Evolutionary conservation across 1,140 invertebrate genomes (phyloP).

Genomic region (Ctenoplectra terminalis): DNA sequence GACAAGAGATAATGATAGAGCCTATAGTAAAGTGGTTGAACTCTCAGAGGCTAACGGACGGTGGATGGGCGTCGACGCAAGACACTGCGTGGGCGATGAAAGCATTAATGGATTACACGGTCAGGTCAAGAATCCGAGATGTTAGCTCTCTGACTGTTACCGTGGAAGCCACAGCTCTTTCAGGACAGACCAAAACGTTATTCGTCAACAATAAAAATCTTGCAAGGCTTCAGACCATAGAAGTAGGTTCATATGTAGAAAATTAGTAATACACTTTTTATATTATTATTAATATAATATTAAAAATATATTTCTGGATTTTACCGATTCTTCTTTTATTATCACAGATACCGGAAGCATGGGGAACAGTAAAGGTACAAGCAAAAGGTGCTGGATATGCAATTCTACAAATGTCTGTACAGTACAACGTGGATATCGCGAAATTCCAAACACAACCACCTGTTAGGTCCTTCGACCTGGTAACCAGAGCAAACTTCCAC

Average conservation of each 20-base stretch:
- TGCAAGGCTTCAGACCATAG: slow-evolving; percentile 89
- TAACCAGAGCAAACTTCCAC: slow-evolving; percentile 88
- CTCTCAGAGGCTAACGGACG: slow-evolving; percentile 94
- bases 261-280: too few species aligned
- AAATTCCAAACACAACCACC: slow-evolving; percentile 94
- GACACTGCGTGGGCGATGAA: slow-evolving; percentile 95
- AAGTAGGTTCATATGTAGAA: slow-evolving; percentile 81
- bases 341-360: slow-evolving; percentile 92
- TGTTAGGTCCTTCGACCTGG: slow-evolving; percentile 89
- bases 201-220: slow-evolving; percentile 90
- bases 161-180: slow-evolving; percentile 93
- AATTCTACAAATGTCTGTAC: slow-evolving; percentile 95
- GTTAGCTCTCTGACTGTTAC: slow-evolving; percentile 92
- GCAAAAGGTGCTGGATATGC: slow-evolving; percentile 96
- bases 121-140: slow-evolving; percentile 91
- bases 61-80: slow-evolving; percentile 97
- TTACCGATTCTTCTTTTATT: slow-evolving; percentile 24
- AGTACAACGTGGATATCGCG: slow-evolving; percentile 96
- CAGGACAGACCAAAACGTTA: slow-evolving; percentile 86
- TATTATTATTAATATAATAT: too few species aligned
- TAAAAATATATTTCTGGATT: not conserved
- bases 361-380: slow-evolving; percentile 95
- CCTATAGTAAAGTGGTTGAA: slow-evolving; percentile 97
- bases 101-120: slow-evolving; percentile 95
- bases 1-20: slow-evolving; percentile 91